phyloP scores from a whole-genome alignment of 2,888 invertebrate species.

The Smittia aterrima region DNA sequence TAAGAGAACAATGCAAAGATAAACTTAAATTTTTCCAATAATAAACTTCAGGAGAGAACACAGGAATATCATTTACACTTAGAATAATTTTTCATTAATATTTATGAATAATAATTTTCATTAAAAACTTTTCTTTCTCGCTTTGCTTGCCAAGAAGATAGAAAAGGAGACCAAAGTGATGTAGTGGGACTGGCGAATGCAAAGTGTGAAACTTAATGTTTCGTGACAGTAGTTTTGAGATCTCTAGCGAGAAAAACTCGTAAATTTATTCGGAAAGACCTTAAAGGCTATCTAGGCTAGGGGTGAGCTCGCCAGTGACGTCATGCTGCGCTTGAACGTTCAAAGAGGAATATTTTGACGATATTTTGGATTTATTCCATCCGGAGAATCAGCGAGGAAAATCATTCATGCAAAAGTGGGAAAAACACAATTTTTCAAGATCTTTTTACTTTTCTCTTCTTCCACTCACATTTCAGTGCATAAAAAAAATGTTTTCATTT shows the following conservation, averaged over 20 bases:
- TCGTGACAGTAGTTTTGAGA: not conserved
- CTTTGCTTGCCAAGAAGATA: not conserved
- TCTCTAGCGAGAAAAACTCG: not conserved
- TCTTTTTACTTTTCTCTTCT: not conserved
- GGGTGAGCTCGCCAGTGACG: too few species aligned
- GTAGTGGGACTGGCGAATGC: not conserved
- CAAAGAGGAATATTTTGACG: too few species aligned
- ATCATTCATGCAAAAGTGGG: constrained; percentile 9
- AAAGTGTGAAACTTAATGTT: constrained; percentile 4
- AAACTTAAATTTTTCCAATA: not conserved
- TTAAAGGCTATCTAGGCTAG: not conserved
- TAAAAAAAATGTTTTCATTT: not conserved
- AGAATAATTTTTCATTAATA: constrained; percentile 32
- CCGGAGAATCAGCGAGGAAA: not conserved
- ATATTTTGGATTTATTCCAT: not conserved
- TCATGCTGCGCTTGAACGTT: too few species aligned
- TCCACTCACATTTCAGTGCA: not conserved
- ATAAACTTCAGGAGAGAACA: not conserved
- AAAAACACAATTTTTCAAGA: constrained; percentile 11
- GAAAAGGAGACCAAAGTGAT: too few species aligned
- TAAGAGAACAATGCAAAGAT: too few species aligned
- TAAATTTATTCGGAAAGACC: not conserved
- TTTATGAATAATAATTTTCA: constrained; percentile 35
- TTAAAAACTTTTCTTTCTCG: constrained; percentile 15
- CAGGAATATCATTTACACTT: constrained; percentile 24